Evolutionary conservation across 2,797 vertebrate species (phyloP).

Genomic region (Phrynocephalus vlangalii): DNA sequence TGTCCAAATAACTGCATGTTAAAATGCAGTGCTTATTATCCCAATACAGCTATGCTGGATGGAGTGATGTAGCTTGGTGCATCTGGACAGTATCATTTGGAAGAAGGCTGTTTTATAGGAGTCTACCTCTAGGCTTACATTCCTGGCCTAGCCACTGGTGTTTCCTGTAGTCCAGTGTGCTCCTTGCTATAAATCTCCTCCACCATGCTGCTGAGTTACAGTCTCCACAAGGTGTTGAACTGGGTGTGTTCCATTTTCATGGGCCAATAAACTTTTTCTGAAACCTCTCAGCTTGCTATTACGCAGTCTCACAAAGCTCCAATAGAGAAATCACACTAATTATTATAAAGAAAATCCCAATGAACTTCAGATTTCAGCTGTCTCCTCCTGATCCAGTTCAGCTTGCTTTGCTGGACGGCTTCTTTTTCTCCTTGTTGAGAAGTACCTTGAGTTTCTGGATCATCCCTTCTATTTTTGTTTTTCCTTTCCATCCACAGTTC

Average conservation of each 20-base stretch:
- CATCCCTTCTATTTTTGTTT: not conserved
- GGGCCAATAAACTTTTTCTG: not conserved
- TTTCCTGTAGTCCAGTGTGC: not conserved
- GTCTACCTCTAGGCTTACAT: not conserved
- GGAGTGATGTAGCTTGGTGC: not conserved
- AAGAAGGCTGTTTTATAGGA: not conserved
- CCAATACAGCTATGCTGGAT: not conserved
- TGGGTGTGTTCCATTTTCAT: not conserved
- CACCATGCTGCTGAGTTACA: too few species aligned
- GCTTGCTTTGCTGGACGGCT: not conserved
- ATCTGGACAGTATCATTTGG: not conserved
- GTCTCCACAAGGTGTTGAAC: not conserved
- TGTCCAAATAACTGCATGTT: not conserved
- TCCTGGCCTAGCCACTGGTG: not conserved
- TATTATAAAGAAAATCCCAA: not conserved
- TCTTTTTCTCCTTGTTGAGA: not conserved
- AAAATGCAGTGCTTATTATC: not conserved
- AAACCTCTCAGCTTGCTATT: not conserved
- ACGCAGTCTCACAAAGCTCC: not conserved
- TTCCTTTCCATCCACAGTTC: not conserved
- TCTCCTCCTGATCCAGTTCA: not conserved
- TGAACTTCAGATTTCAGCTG: not conserved
- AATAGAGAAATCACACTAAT: not conserved
- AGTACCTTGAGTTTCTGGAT: not conserved
- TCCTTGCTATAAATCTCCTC: too few species aligned